Evolutionary conservation across 2,888 invertebrate genomes (phyloP), one percentile per base, ranked within the genome.

Genomic region (Plebejus argus): DNA sequence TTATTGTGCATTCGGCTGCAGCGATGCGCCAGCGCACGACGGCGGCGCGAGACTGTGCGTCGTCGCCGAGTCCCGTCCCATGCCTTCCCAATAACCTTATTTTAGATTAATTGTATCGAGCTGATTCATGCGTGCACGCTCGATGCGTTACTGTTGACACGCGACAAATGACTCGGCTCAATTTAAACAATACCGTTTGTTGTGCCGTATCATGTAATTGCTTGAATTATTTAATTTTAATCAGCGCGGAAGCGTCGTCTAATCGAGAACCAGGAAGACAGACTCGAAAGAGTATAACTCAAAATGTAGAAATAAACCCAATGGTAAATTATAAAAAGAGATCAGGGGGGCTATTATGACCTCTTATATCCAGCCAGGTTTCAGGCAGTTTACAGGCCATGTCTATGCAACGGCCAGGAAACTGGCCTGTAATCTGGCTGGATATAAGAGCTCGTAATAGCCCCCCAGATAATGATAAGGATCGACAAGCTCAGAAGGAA

Each of bases 71-170:
- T 84, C 89, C 87, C 86, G 87, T 86, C 87, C 89, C 86, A 85
- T 88, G 86, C 91, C 91, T 89, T 90, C 90, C 89, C 92, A 90
- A 91, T 92, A 92, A 91, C 90, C 92, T 88, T 91, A 92, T 93
- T 93, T 93, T 93, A 93, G 93, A 94, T 92, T 93, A 91, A 94
- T 93, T 91, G 92, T 91, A 93, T 89, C 90, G 87, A 86, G 91
- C 88, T 94, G 94, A 93, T 91, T 94, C 93, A 94, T 88, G 85
- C 89, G 85, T 84, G 85, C 85, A 88, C 87, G 86, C 87, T 85
- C 81, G 79, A 86, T 86, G 88, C 86, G 86, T 84, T 87, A 86
- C 87, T 90, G 89, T 89, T 91, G 91, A 91, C 92, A 91, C 86
- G 85, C 85, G 86, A 92, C 89, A 89, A 90, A 91, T 91, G 89